Base-by-base conservation (phyloP, 2,797 vertebrate species). In the Natrix natrix region DNA sequence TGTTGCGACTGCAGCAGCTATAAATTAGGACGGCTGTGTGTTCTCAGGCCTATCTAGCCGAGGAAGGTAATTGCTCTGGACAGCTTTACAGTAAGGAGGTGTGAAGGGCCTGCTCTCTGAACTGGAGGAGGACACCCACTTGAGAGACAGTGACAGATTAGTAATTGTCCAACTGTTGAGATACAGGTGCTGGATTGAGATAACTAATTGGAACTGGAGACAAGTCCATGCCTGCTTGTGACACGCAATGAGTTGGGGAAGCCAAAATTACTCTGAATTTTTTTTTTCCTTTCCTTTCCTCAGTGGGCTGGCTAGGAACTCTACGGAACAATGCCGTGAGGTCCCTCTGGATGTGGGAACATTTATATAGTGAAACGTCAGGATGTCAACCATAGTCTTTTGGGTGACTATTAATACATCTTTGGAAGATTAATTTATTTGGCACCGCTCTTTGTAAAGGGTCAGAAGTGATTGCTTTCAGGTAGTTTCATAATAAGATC, bases 21-120 rank as follows among this genome's bases (percentile, higher is more conserved):
- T 97, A 97, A 98, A 97, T 97, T 95, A 97, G 95, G 95, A 94
- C 93, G 88, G 96, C 96, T 96, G 56, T 91, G 94, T 94, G 93
- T 96, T 95, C 91, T 93, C 86, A 92, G 96, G 94, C 95, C 96
- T 94, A 95, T 94, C 1, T 91, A 86, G 88, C 5, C 56, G 17
- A 94, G 93, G 92, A 1, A 92, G 94, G 78, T 97, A 97, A 98
- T 98, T 97, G 97, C 96, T 97, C 95, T 95, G 95, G 98, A 98
- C 98, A 97, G 98, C 96, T 98, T 98, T 98, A 98, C 96, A 97
- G 96, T 94, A 92, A 96, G 96, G 97, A 98, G 97, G 98, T 98
- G 98, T 28, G 96, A 98, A 98, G 94, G 94, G 95, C 96, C 93
- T 17, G 92, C 93, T 94, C 96, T 90, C 96, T 94, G 92, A 87